Evolutionary conservation across 2,797 vertebrate species (phyloP).

Genomic region (Choloepus didactylus): DNA sequence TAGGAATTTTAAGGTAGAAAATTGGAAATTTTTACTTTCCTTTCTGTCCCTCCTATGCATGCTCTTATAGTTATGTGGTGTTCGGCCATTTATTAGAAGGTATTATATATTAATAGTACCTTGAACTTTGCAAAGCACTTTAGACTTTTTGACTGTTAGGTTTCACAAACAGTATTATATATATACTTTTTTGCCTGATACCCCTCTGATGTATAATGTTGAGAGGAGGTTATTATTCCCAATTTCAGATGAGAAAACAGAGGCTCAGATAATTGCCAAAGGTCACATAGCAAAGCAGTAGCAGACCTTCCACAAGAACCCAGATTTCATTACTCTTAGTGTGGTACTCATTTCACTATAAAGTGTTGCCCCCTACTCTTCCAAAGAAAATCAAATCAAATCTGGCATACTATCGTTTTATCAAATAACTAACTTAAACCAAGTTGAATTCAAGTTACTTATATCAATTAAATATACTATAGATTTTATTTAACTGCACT

Average conservation of each 20-base stretch:
- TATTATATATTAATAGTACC: neutral
- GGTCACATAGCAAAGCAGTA: neutral
- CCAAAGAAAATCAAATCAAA: constrained; percentile 47
- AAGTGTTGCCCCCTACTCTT: neutral
- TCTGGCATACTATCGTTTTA: constrained; percentile 70
- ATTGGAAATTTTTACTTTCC: neutral
- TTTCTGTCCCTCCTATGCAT: neutral
- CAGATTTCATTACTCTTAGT: constrained; percentile 20
- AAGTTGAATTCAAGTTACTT: constrained; percentile 77
- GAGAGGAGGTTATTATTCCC: constrained; percentile 8
- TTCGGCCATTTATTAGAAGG: neutral
- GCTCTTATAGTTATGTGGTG: neutral
- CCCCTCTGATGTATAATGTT: neutral
- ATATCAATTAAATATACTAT: constrained; percentile 72
- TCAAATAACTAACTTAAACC: constrained; percentile 62
- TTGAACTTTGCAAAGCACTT: neutral
- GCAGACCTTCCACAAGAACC: neutral
- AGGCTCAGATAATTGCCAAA: constrained; percentile 58
- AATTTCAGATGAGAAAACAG: constrained; percentile 58
- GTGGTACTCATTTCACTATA: constrained; percentile 13
- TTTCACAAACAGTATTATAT: constrained; percentile 18
- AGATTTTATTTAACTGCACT: constrained; percentile 68
- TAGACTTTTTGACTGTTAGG: constrained; percentile 51
- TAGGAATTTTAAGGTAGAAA: neutral
- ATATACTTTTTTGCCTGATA: neutral